phyloP scores from a whole-genome alignment of 2,888 invertebrate species.

The Eilema griseolum region DNA sequence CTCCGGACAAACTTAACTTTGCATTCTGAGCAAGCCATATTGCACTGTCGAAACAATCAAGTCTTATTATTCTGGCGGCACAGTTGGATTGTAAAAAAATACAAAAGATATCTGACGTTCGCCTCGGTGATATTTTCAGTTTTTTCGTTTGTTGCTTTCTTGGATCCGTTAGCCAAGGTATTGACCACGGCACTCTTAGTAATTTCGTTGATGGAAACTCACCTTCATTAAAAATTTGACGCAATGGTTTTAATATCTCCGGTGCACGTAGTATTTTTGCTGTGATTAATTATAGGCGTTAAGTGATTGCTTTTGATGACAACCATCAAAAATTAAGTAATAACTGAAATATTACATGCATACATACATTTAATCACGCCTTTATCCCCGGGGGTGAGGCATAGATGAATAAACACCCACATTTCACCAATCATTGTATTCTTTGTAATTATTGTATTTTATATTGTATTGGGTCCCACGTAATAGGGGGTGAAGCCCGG shows the following conservation, averaged over 20 bases:
- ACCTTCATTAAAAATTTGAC: conserved; percentile 40
- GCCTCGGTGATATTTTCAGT: conserved; percentile 59
- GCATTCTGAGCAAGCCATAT: conserved; percentile 56
- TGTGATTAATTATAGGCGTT: conserved; percentile 9
- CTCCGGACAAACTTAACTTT: conserved; percentile 66
- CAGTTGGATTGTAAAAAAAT: conserved; percentile 46
- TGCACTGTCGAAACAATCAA: conserved; percentile 42
- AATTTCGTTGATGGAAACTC: conserved; percentile 63
- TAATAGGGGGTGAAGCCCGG: no score
- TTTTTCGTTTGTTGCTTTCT: conserved; percentile 67
- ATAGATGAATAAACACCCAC: no score
- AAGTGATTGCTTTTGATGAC: conserved; percentile 11
- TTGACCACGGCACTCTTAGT: conserved; percentile 60
- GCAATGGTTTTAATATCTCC: conserved; percentile 3
- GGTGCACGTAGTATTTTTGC: not conserved
- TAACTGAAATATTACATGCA: not conserved
- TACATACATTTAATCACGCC: no score
- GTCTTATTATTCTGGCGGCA: conserved; percentile 49
- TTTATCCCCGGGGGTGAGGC: no score
- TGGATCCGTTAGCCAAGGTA: conserved; percentile 46
- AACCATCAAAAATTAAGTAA: not conserved
- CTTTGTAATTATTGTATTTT: no score
- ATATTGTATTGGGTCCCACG: no score
- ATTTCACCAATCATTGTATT: no score
- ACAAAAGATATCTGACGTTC: conserved; percentile 73